phyloP scores from a whole-genome alignment of 2,797 vertebrate genomes.

The Apogon talboti region DNA sequence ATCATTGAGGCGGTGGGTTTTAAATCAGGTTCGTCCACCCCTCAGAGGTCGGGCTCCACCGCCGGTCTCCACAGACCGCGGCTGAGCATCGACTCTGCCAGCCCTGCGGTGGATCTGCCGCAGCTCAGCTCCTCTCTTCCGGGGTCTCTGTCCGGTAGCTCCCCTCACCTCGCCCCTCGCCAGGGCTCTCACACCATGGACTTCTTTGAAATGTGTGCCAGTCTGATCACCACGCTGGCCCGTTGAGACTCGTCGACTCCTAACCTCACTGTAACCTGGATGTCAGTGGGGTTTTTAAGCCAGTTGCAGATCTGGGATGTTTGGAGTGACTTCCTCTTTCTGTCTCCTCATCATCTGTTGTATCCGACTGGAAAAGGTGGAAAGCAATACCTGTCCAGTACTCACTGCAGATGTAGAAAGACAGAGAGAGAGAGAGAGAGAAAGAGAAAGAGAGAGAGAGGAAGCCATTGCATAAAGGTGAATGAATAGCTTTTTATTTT shows the following conservation, averaged over 20 bases:
- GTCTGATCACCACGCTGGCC: slow-evolving; percentile 95
- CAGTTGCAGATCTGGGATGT: slow-evolving; percentile 30
- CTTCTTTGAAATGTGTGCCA: slow-evolving; percentile 99
- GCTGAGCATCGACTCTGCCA: slow-evolving; percentile 90
- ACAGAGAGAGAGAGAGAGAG: slow-evolving; percentile 28
- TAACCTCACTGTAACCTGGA: slow-evolving; percentile 21
- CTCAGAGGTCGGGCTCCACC: slow-evolving; percentile 92
- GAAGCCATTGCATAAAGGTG: slow-evolving; percentile 25
- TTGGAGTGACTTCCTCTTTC: slow-evolving; percentile 53
- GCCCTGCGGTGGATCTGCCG: slow-evolving; percentile 82
- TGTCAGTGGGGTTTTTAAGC: slow-evolving; percentile 32
- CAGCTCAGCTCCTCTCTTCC: slow-evolving; percentile 90
- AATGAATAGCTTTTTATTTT: slow-evolving; percentile 28
- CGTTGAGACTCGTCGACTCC: slow-evolving; percentile 82
- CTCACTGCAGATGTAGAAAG: slow-evolving; percentile 23
- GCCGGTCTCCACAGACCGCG: slow-evolving; percentile 90
- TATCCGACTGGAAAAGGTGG: slow-evolving; percentile 1
- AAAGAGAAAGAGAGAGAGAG: slow-evolving; percentile 40
- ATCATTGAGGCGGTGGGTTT: slow-evolving; percentile 86
- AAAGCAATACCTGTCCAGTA: neutral
- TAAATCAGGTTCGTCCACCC: slow-evolving; percentile 93
- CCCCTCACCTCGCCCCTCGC: slow-evolving; percentile 83
- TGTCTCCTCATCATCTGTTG: slow-evolving; percentile 41
- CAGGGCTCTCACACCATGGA: slow-evolving; percentile 99
- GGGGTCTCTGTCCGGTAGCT: slow-evolving; percentile 88